A percentile compares a stretch with the other conserved stretches of the same genome.
Conservation (phyloP, 64 coral and sea anemone species). For the Stichodactyla helianthus region DNA sequence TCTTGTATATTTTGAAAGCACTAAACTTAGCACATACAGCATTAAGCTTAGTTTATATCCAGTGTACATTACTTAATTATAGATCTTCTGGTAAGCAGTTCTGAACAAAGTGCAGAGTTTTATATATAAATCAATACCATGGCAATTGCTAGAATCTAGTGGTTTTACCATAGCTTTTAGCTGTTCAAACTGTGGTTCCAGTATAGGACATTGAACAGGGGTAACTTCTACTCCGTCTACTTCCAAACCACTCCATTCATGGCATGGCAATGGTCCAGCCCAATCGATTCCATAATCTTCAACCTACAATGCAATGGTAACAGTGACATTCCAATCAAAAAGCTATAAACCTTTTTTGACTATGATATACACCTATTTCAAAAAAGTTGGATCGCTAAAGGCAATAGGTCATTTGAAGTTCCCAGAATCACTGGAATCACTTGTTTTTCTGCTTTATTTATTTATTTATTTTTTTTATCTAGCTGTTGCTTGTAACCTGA, state of each 20-base stretch:
- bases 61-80: neutral
- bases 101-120: conserved; percentile 28
- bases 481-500: too few species aligned
- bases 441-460: too few species aligned
- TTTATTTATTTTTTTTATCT: too few species aligned
- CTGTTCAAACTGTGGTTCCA: conserved; percentile 17
- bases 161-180: conserved; percentile 35
- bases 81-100: conserved; percentile 12
- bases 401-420: too few species aligned
- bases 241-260: conserved; percentile 45
- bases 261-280: conserved; percentile 61
- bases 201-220: conserved; percentile 28
- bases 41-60: too few species aligned
- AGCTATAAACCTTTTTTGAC: too few species aligned
- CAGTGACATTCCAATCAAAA: too few species aligned
- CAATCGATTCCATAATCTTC: conserved; percentile 61
- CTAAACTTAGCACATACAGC: too few species aligned
- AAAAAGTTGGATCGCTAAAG: too few species aligned
- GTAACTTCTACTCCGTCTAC: conserved; percentile 31
- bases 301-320: neutral
- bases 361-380: too few species aligned
- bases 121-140: conserved; percentile 29
- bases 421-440: too few species aligned
- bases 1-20: too few species aligned
- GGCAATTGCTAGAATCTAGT: conserved; percentile 25